These are phyloP conservation scores for Odontomachus brunneus DNA, from an alignment of 1,140 invertebrate genomes.

Conservation along the genomic window DNA sequence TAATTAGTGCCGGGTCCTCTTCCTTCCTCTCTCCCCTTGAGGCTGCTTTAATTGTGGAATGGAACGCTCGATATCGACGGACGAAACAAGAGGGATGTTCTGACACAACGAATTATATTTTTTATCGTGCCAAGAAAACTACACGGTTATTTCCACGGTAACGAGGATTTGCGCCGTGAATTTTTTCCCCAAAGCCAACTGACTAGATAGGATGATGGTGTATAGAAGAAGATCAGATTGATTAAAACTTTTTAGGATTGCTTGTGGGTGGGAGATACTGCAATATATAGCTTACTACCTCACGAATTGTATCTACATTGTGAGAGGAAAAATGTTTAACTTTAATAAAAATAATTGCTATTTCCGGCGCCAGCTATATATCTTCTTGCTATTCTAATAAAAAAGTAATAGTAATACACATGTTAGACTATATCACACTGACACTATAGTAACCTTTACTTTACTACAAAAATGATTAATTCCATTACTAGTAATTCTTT, in stretches of 20 bases:
- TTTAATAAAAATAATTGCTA: too few relatives aligned
- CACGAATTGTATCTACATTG: neutral
- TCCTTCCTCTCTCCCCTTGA: conserved; percentile 1
- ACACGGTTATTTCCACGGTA: conserved; percentile 1
- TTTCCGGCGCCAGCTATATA: too few relatives aligned
- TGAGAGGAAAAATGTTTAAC: too few relatives aligned
- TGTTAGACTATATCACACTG: too few relatives aligned
- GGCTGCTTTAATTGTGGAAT: conserved; percentile 16
- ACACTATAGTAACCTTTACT: too few relatives aligned
- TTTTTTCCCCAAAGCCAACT: neutral
- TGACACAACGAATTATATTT: neutral
- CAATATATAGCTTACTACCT: neutral
- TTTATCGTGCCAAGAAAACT: neutral
- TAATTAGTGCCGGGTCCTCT: conserved; percentile 15
- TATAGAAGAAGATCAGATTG: conserved; percentile 8
- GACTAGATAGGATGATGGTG: neutral
- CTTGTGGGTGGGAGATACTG: neutral
- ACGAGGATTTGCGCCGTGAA: neutral
- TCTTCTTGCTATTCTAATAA: too few relatives aligned
- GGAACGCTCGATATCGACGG: conserved; percentile 20
- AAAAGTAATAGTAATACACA: too few relatives aligned
- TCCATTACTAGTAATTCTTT: too few relatives aligned
- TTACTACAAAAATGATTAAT: too few relatives aligned
- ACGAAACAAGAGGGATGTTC: conserved; percentile 1
- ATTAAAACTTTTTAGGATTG: neutral